Base-by-base conservation (phyloP, 1,140 invertebrate species). In the Zophobas morio region DNA sequence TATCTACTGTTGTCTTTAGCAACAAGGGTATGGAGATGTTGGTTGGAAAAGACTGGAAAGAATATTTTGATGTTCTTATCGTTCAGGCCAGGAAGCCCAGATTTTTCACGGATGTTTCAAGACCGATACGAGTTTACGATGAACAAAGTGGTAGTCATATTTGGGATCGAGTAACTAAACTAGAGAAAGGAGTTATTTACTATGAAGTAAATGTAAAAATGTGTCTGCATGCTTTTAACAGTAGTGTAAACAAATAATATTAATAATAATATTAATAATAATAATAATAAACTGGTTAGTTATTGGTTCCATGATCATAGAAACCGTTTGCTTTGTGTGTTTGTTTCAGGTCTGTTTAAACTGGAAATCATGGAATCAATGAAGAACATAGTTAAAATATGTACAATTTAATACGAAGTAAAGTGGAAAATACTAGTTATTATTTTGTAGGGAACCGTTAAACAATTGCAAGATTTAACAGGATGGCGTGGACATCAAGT, bases 51-150 rank as follows among this genome's bases (percentile, higher is more conserved):
- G 92, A 98, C 79, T 99, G 98, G 98, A 90, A 92, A 77, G 90
- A 96, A 8, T 94, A 93, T 82, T 99, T 99, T 88, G 96, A 99
- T 87, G 94, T 99, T 4, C 92, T 99, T 36, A 96, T 99, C 77
- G 96, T 97, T 2, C 95, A 96, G 85, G 97, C 98, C 0, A 92
- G 96, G 80, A 99, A 99, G 85, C 98, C 98, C 0, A 93, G 93
- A 81, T 99, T 99, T 87, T 99, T 99, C 88, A 97, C 93, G n/a
- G 96, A 95, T 82, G 92, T 93, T 85, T 93, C 94, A 42, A 91
- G 96, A 56, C 97, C 97, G 0, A 94, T 99, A 78, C 88, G 98
- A 81, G 90, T 96, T 8, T 98, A 96, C 84, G 95, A 98, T 84
- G 93, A 94, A 84, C 90, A 89, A 57, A 92, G 91, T 34, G 91